A percentile compares a stretch with the other conserved stretches of the same genome.
phyloP scores from a whole-genome alignment of 2,113 vertebrate genomes.

The Entelurus aequoreus region DNA sequence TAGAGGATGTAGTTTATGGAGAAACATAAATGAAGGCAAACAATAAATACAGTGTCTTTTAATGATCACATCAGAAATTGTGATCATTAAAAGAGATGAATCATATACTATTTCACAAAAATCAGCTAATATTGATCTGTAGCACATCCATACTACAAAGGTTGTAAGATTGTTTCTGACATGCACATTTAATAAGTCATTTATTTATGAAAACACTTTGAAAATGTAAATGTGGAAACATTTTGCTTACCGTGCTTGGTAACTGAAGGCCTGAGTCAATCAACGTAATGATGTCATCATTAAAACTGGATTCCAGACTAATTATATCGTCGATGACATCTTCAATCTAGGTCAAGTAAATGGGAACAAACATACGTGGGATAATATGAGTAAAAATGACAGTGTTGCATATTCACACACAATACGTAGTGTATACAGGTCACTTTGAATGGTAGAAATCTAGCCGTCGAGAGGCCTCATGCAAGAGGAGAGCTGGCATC shows the following conservation, averaged over 20 bases:
- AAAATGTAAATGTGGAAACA: not conserved
- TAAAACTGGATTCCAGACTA: constrained; percentile 90
- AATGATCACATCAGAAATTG: no score
- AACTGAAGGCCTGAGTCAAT: constrained; percentile 81
- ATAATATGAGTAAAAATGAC: not conserved
- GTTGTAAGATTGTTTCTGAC: not conserved
- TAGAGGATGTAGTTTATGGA: no score
- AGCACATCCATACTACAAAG: not conserved
- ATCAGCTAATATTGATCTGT: no score
- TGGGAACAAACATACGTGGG: constrained; percentile 12
- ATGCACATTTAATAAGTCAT: not conserved
- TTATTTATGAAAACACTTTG: not conserved
- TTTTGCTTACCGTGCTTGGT: constrained; percentile 78
- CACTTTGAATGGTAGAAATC: not conserved
- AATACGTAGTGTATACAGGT: not conserved
- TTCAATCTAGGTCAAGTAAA: constrained; percentile 73
- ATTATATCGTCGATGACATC: constrained; percentile 92
- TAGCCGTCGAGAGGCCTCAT: not conserved
- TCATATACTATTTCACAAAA: no score
- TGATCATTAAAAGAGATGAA: no score
- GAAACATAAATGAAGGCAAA: no score
- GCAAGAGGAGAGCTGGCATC: constrained; percentile 11
- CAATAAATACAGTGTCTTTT: no score
- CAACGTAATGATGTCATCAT: constrained; percentile 83
- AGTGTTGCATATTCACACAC: not conserved